These are phyloP conservation scores for Nerophis lumbriciformis DNA, from an alignment of 2,113 vertebrate species.

Conservation along the genomic window DNA sequence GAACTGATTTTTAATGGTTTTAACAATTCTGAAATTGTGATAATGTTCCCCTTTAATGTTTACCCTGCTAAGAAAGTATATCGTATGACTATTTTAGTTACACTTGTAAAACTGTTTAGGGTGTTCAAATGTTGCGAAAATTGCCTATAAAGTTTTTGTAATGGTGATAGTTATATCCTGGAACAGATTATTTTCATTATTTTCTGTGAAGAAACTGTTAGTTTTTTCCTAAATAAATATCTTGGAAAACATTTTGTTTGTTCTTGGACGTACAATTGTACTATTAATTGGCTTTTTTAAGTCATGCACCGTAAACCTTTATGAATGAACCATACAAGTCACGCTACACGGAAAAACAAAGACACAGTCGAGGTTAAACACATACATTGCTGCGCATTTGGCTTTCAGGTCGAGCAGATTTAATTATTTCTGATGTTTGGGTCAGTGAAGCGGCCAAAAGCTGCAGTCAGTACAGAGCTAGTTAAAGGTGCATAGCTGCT, in stretches of 20 bases:
- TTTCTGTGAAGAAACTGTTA: not conserved
- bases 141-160: not conserved
- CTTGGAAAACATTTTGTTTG: too few relatives aligned
- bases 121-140: too few relatives aligned
- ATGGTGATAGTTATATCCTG: not conserved
- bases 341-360: constrained; percentile 10
- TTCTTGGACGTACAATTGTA: too few relatives aligned
- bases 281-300: too few relatives aligned
- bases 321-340: not conserved
- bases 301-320: not conserved
- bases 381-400: not conserved
- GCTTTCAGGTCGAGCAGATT: not conserved
- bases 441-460: constrained; percentile 20
- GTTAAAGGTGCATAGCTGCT: constrained; percentile 28
- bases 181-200: not conserved
- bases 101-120: too few relatives aligned
- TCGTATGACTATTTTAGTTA: too few relatives aligned
- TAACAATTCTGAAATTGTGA: too few relatives aligned
- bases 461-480: constrained; percentile 11
- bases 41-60: too few relatives aligned
- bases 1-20: too few relatives aligned
- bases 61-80: too few relatives aligned
- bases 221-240: too few relatives aligned
- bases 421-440: constrained; percentile 38
- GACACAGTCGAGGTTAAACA: constrained; percentile 7